Conservation (phyloP, 2,888 invertebrate genomes). For the Merodon equestris region DNA sequence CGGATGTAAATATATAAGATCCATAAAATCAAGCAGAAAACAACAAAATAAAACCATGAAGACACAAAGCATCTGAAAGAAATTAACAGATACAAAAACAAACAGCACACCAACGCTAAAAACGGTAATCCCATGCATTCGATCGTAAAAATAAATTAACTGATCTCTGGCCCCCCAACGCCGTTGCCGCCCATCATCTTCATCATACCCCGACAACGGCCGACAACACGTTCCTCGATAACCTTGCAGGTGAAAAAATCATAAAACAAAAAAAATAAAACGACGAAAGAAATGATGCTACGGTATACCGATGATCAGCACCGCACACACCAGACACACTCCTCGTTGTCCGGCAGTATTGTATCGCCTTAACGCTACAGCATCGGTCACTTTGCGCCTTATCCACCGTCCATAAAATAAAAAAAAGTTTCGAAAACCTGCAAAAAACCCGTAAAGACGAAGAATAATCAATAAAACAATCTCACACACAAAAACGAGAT, state of each 20-base stretch:
- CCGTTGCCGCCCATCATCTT: constrained; percentile 21
- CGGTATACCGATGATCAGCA: constrained; percentile 39
- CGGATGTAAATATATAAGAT: constrained; percentile 37
- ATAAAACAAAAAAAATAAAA: too few relatives aligned
- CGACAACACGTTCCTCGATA: constrained; percentile 35
- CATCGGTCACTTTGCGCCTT: constrained; percentile 4
- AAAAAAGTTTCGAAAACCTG: constrained; percentile 21
- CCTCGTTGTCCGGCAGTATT: constrained; percentile 32
- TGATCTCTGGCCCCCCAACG: constrained; percentile 36
- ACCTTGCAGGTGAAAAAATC: constrained; percentile 50
- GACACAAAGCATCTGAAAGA: constrained; percentile 11
- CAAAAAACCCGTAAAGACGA: constrained; percentile 28
- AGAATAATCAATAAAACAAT: constrained; percentile 7
- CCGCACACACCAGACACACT: constrained; percentile 27
- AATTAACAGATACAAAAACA: constrained; percentile 12
- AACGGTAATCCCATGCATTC: constrained; percentile 59
- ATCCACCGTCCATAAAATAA: constrained; percentile 24
- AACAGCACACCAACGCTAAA: constrained; percentile 22
- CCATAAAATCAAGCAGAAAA: too few relatives aligned
- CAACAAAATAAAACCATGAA: too few relatives aligned
- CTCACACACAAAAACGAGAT: constrained; percentile 22
- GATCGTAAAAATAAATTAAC: constrained; percentile 62
- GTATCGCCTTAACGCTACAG: constrained; percentile 42
- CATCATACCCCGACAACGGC: neutral
- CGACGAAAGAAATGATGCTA: neutral